Conservation (phyloP, 64 coral and sea anemone genomes). For the Pocillopora verrucosa region DNA sequence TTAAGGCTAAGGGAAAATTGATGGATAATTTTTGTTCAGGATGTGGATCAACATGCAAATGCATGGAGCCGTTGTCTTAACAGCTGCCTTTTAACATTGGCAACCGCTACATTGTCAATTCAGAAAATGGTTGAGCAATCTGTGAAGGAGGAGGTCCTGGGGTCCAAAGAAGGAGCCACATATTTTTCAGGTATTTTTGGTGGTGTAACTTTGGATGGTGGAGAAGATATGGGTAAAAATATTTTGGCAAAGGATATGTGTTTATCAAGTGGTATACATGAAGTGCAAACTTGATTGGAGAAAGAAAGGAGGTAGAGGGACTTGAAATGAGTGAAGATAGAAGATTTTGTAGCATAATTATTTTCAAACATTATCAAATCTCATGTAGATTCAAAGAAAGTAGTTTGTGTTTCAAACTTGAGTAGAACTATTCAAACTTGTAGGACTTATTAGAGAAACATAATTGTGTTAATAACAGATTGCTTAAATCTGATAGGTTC, state of each 20-base stretch:
- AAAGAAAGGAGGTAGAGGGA: too few relatives aligned
- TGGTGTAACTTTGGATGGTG: background rate
- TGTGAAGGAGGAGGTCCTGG: conserved; percentile 72
- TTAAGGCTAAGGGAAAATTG: background rate
- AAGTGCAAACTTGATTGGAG: too few relatives aligned
- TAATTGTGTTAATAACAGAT: too few relatives aligned
- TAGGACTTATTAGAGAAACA: too few relatives aligned
- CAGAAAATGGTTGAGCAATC: conserved; percentile 70
- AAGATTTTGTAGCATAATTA: too few relatives aligned
- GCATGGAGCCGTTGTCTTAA: conserved; percentile 91
- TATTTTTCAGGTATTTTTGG: conserved; percentile 75
- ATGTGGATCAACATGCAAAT: conserved; percentile 81
- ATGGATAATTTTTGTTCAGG: conserved; percentile 1
- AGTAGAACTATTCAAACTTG: too few relatives aligned
- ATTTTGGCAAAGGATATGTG: background rate
- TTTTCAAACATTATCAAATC: background rate
- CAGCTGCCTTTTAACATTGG: conserved; percentile 81
- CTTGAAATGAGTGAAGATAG: too few relatives aligned
- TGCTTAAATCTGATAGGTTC: too few relatives aligned
- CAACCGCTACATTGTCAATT: conserved; percentile 70
- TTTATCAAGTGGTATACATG: too few relatives aligned
- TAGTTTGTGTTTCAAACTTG: too few relatives aligned
- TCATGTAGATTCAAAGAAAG: background rate
- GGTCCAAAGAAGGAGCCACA: conserved; percentile 84
- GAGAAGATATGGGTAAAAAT: background rate